Evolutionary conservation across 2,888 invertebrate species (phyloP).

Genomic region (Listrodromus nycthemerus): DNA sequence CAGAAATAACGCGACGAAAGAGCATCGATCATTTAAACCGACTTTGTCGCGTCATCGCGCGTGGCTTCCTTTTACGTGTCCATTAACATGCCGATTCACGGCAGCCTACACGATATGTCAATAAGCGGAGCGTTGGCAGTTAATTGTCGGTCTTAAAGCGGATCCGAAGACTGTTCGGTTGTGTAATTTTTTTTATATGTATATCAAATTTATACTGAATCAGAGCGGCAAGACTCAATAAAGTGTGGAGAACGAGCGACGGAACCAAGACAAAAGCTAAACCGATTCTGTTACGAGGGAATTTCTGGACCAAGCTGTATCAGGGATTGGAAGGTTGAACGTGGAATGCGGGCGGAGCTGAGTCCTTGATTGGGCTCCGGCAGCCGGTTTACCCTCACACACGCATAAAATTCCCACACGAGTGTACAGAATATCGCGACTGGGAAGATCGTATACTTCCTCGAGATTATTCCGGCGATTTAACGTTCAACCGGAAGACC

Average conservation of each 20-base stretch:
- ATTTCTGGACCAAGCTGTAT: slow-evolving; percentile 67
- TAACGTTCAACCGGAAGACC: slow-evolving; percentile 63
- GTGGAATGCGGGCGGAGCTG: slow-evolving; percentile 81
- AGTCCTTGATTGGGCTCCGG: slow-evolving; percentile 80
- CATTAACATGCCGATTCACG: slow-evolving; percentile 74
- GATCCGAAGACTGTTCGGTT: neutral
- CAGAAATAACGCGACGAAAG: slow-evolving; percentile 55
- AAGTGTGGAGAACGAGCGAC: slow-evolving; percentile 7
- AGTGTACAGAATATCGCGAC: slow-evolving; percentile 34
- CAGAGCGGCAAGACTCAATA: neutral
- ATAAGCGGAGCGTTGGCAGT: slow-evolving; percentile 64
- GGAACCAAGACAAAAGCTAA: slow-evolving; percentile 34
- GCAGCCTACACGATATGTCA: slow-evolving; percentile 69
- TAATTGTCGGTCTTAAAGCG: slow-evolving; percentile 69
- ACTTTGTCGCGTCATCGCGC: slow-evolving; percentile 79
- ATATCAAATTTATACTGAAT: neutral
- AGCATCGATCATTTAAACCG: slow-evolving; percentile 78
- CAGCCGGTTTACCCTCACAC: slow-evolving; percentile 76
- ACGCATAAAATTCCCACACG: too few relatives aligned
- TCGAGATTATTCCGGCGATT: slow-evolving; percentile 66
- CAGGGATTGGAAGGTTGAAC: slow-evolving; percentile 79
- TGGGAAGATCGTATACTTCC: slow-evolving; percentile 62
- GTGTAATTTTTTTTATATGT: slow-evolving; percentile 5
- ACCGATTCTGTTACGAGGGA: slow-evolving; percentile 39
- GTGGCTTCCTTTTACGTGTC: slow-evolving; percentile 58